A percentile compares a stretch with the other conserved stretches of the same genome.
These are phyloP conservation scores for Semnopithecus entellus DNA, from an alignment of 2,113 vertebrate genomes.

Conservation along the genomic window DNA sequence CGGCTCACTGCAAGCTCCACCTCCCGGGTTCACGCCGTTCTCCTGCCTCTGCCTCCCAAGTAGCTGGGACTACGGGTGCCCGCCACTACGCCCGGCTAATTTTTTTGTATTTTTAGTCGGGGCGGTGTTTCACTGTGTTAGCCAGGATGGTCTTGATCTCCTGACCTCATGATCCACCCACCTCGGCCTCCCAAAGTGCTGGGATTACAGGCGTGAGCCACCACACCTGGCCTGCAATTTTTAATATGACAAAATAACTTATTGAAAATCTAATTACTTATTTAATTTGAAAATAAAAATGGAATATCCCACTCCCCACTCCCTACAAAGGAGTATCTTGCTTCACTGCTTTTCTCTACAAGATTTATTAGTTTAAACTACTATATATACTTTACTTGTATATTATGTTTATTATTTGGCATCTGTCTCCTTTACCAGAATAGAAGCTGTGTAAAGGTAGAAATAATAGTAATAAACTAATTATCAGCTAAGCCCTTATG, in stretches of 20 bases:
- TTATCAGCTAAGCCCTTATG: not conserved
- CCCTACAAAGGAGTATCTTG: not conserved
- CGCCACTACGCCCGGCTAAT: no score
- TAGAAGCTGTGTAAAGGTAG: not conserved
- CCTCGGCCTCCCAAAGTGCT: no score
- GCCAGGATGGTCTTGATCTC: no score
- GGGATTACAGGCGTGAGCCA: no score
- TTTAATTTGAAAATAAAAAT: constrained; percentile 9
- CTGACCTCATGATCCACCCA: no score
- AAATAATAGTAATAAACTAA: not conserved
- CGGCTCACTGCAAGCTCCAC: no score
- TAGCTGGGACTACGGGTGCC: no score
- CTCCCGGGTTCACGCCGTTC: no score
- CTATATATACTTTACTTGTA: not conserved
- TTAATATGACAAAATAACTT: not conserved
- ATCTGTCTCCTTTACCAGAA: not conserved
- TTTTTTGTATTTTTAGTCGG: no score
- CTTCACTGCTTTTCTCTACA: not conserved
- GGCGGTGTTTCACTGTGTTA: no score
- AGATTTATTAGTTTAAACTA: not conserved
- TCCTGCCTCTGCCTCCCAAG: no score
- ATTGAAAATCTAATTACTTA: not conserved
- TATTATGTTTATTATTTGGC: not conserved
- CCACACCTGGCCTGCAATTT: not conserved
- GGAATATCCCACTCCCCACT: not conserved